Evolutionary conservation across 1,140 invertebrate species (phyloP).

Genomic region (Anagrus nilaparvatae): DNA sequence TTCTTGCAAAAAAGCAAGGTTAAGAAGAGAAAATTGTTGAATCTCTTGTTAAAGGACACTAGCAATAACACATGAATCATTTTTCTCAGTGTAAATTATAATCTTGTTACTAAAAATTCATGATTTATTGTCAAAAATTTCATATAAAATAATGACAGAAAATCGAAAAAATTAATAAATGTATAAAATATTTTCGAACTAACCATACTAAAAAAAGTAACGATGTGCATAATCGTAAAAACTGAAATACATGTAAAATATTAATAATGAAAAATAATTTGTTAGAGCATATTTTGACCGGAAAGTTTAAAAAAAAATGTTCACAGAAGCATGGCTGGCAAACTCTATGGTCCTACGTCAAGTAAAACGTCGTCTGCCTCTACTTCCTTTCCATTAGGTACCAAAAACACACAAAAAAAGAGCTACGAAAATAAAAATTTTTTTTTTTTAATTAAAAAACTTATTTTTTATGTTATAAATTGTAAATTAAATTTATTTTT

Average conservation of each 20-base stretch:
- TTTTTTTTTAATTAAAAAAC: not conserved
- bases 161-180: no score
- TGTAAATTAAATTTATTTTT: no score
- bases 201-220: not conserved
- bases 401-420: conserved; percentile 27
- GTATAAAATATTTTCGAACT: no score
- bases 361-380: conserved; percentile 44
- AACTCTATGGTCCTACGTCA: conserved; percentile 44
- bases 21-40: no score
- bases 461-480: not conserved
- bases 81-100: no score
- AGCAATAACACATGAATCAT: no score
- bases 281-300: conserved; percentile 21
- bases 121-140: no score
- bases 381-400: conserved; percentile 44
- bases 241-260: not conserved
- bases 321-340: conserved; percentile 46
- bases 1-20: no score
- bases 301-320: conserved; percentile 42
- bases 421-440: no score
- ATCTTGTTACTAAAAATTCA: no score
- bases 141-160: no score
- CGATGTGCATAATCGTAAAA: not conserved
- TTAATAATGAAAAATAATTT: not conserved
- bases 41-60: no score